Base-by-base conservation (phyloP, 2,113 vertebrate species). In the Cacatua alba region DNA sequence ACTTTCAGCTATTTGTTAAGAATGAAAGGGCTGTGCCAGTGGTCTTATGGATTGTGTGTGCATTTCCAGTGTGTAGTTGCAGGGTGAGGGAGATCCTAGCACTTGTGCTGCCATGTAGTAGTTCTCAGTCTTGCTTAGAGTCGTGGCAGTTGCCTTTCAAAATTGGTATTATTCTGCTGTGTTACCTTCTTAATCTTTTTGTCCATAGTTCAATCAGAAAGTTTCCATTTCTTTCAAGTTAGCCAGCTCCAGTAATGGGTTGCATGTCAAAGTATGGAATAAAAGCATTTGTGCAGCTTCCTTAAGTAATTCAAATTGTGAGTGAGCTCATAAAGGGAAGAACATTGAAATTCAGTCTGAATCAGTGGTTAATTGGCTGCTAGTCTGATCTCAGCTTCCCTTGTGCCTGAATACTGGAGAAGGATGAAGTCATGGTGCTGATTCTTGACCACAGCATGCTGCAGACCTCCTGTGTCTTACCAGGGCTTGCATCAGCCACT, bases 241-340 rank as follows among this genome's bases (percentile, higher is more conserved):
- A 76, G 25, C 64, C 23, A 82, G 21, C 28, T 63, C 37, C 6
- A 62, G n/a, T 88, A 87, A 72, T 74, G 37, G n/a, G 67, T 74
- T 77, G 31, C 49, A 17, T 64, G 48, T 94, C 78, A 63, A 57
- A 86, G 67, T 63, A 59, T 84, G 46, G 60, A 88, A 76, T 88
- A 46, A 82, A 82, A 85, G 39, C 35, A 10, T 90, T 82, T 90
- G 19, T 75, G 35, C 43, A 75, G 71, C 65, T 94, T 95, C 70
- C 70, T 79, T 68, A 82, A 82, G 77, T 76, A 74, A 76, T 85
- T 87, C 77, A 94, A 79, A 71, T 0, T 2, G 70, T 51, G 62
- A 91, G 67, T 85, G 82, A 93, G 52, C 57, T 94, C 75, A 93
- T 92, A 87, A 91, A 90, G 65, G 83, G 62, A 82, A 69, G 24